Evolutionary conservation across 2,113 vertebrate species (phyloP).

Genomic region (Laticauda colubrina): DNA sequence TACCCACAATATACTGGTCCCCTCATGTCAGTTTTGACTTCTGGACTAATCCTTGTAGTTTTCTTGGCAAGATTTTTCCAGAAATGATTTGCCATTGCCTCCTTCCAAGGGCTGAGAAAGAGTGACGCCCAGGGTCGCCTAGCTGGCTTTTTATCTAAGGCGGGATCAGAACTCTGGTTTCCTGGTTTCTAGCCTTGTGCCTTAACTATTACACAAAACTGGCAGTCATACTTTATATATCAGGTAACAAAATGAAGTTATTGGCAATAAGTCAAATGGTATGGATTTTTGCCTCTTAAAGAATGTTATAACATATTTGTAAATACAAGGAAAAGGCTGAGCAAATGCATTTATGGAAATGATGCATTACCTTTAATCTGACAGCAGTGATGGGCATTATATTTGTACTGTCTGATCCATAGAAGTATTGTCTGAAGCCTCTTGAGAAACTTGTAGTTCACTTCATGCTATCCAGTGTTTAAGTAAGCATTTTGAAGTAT

Average conservation of each 20-base stretch:
- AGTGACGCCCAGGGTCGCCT: background rate
- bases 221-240: background rate
- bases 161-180: background rate
- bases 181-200: background rate
- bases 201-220: background rate
- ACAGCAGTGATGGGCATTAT: conserved; percentile 38
- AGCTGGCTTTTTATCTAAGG: background rate
- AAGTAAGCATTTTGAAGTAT: background rate
- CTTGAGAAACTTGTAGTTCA: background rate
- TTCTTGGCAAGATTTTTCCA: background rate
- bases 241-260: background rate
- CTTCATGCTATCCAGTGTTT: background rate
- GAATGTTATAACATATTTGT: background rate
- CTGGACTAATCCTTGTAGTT: background rate
- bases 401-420: conserved; percentile 67
- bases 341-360: background rate
- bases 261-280: background rate
- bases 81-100: background rate
- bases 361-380: conserved; percentile 44
- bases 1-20: background rate
- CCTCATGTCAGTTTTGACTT: background rate
- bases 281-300: background rate
- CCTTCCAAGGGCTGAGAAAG: background rate
- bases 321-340: background rate
- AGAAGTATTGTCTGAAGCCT: background rate